Evolutionary conservation across 2,888 invertebrate genomes (phyloP).

Genomic region (Tetragonisca angustula): DNA sequence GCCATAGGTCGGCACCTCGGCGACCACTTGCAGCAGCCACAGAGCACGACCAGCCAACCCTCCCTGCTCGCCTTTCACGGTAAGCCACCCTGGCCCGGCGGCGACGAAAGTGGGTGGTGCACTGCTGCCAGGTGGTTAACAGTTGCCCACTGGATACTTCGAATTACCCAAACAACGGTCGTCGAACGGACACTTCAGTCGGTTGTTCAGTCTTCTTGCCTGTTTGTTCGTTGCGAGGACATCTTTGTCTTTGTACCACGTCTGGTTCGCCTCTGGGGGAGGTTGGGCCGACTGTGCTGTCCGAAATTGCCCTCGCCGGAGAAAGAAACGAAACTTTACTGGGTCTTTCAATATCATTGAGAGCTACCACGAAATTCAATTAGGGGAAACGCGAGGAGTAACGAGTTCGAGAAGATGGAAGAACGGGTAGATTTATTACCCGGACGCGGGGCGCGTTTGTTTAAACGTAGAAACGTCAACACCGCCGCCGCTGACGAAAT

Average conservation of each 20-base stretch:
- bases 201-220: neutral
- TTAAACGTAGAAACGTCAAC: constrained; percentile 9
- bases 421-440: constrained; percentile 31
- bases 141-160: constrained; percentile 69
- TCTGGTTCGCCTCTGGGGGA: constrained; percentile 40
- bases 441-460: neutral
- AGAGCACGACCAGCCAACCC: constrained; percentile 22
- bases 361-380: constrained; percentile 23
- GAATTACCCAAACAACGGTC: constrained; percentile 67
- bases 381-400: constrained; percentile 16
- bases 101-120: constrained; percentile 50
- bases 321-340: neutral
- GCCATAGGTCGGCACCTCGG: constrained; percentile 63
- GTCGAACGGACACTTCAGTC: constrained; percentile 11
- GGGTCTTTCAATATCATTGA: neutral
- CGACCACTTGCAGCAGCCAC: constrained; percentile 40
- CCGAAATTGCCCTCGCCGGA: neutral
- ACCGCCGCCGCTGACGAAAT: neutral
- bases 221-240: neutral
- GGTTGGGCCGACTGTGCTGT: constrained; percentile 55
- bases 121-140: constrained; percentile 67
- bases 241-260: constrained; percentile 66
- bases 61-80: constrained; percentile 2
- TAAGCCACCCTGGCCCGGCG: neutral
- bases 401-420: constrained; percentile 1